Evolutionary conservation across 2,888 invertebrate genomes (phyloP).

Genomic region (Heliconius ismenius): DNA sequence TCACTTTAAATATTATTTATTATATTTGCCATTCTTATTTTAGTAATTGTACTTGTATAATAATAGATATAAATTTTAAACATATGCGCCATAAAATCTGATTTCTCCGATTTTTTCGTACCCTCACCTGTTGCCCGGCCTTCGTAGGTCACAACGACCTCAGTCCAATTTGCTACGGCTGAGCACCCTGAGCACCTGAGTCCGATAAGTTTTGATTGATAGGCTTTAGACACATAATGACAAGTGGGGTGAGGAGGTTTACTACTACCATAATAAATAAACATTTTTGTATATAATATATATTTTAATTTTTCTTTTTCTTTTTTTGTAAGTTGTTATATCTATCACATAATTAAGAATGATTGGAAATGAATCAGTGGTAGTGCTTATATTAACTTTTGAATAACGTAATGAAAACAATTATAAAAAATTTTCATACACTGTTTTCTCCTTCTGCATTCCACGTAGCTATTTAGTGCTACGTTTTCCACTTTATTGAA

Average conservation of each 20-base stretch:
- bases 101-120: neutral
- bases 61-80: neutral
- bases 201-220: slow-evolving; percentile 35
- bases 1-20: neutral
- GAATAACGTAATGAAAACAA: too few relatives aligned
- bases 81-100: neutral
- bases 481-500: too few relatives aligned
- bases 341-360: neutral
- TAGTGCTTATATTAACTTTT: neutral
- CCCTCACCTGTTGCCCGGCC: slow-evolving; percentile 11
- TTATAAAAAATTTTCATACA: neutral
- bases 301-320: too few relatives aligned
- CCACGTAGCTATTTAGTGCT: too few relatives aligned
- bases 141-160: slow-evolving; percentile 22
- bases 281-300: neutral
- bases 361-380: neutral
- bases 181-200: slow-evolving; percentile 19
- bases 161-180: slow-evolving; percentile 27
- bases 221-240: slow-evolving; percentile 28
- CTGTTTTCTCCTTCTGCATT: neutral
- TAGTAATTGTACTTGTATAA: neutral
- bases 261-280: neutral
- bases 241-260: slow-evolving; percentile 1
- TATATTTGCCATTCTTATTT: neutral
- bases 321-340: too few relatives aligned